Conservation (phyloP, 2,797 vertebrate species). For the Channallabes apus region DNA sequence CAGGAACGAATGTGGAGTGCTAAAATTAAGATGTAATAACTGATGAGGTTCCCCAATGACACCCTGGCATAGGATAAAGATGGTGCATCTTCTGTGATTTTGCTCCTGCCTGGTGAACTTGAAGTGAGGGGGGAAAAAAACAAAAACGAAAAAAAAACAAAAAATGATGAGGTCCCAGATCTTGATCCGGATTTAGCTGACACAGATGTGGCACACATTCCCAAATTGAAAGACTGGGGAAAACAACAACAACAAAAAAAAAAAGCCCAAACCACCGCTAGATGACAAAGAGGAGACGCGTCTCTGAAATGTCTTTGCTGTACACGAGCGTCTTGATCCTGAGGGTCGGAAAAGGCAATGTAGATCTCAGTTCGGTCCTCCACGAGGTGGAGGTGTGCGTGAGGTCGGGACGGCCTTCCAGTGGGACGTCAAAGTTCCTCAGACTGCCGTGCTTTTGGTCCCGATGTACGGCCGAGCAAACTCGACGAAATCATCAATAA, state of each 20-base stretch:
- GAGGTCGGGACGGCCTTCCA: constrained; percentile 72
- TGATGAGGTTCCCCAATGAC: constrained; percentile 56
- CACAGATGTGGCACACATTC: constrained; percentile 73
- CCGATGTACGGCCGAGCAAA: constrained; percentile 97
- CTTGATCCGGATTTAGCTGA: constrained; percentile 77
- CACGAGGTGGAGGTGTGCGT: constrained; percentile 58
- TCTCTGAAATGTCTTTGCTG: constrained; percentile 91
- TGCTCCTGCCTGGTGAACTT: constrained; percentile 69
- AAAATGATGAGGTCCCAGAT: constrained; percentile 71
- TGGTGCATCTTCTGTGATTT: constrained; percentile 73
- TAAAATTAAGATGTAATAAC: constrained; percentile 69
- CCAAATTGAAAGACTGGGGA: constrained; percentile 55
- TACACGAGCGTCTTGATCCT: constrained; percentile 86
- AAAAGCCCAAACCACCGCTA: constrained; percentile 86
- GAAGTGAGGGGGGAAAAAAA: constrained; percentile 65
- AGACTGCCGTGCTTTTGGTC: constrained; percentile 96
- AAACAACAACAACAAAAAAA: constrained; percentile 71
- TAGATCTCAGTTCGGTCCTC: constrained; percentile 88
- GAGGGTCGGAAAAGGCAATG: constrained; percentile 83
- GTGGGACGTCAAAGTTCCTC: constrained; percentile 64
- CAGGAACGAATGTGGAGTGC: constrained; percentile 68
- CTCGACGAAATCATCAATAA: constrained; percentile 99
- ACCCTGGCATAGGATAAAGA: constrained; percentile 75
- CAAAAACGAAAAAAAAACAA: too few species aligned
- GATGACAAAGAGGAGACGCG: constrained; percentile 85